Percentiles rank a stretch among this genome's conserved stretches.
Conservation (phyloP, 1,140 invertebrate species). For the Geopemphigus sp. region DNA sequence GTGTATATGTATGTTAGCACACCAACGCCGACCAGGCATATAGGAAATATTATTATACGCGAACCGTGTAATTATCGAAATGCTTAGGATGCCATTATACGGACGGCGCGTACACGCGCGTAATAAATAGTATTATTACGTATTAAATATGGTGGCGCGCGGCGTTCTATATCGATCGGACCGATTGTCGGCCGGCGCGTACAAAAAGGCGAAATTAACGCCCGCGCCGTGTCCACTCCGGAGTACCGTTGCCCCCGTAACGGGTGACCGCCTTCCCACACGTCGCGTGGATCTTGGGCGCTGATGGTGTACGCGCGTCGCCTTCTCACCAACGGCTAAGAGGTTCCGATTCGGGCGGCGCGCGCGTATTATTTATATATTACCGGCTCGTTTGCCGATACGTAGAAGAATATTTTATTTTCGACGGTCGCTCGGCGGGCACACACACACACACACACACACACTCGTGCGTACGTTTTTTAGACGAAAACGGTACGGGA, state of each 20-base stretch:
- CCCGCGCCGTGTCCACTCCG: no score
- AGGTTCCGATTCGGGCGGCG: no score
- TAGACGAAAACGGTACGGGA: not conserved
- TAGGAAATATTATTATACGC: conserved; percentile 25
- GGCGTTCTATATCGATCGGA: not conserved
- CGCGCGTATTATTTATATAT: no score
- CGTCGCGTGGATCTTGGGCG: no score
- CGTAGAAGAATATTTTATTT: no score
- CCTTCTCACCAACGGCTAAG: no score
- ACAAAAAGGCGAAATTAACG: not conserved
- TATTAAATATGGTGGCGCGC: not conserved
- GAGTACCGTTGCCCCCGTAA: not conserved
- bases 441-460: no score
- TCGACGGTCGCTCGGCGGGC: no score
- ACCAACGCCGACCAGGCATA: not conserved
- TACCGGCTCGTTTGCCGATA: no score
- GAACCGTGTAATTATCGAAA: conserved; percentile 39
- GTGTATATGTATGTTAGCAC: not conserved
- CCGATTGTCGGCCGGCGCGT: not conserved
- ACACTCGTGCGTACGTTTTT: no score
- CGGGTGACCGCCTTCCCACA: no score
- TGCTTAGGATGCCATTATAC: conserved; percentile 28
- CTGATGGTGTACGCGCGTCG: no score
- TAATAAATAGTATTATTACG: not conserved
- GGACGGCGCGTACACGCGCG: not conserved